Conservation (phyloP, 1,140 invertebrate genomes). For the Drosophila pectinifera region DNA sequence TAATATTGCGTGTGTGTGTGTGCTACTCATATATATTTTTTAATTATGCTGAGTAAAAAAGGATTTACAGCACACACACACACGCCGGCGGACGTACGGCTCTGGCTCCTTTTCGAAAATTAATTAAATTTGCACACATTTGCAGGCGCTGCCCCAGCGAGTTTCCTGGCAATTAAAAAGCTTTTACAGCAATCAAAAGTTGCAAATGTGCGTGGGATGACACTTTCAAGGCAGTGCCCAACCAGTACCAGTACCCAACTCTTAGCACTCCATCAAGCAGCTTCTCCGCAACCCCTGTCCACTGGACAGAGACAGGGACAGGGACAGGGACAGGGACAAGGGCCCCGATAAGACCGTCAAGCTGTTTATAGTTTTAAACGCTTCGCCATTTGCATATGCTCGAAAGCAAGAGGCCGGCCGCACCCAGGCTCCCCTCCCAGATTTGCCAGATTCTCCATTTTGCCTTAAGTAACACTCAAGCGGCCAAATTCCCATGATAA, state of each 20-base stretch:
- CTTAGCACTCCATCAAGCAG: conserved; percentile 11
- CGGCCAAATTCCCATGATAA: conserved; percentile 69
- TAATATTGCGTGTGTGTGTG: conserved; percentile 68
- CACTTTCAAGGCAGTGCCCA: conserved; percentile 28
- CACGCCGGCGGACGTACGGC: conserved; percentile 7
- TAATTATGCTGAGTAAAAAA: conserved; percentile 84
- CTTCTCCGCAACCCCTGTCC: not conserved
- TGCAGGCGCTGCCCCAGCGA: conserved; percentile 49
- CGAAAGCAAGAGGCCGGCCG: too few relatives aligned
- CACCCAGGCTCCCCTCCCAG: not conserved
- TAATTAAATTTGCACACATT: conserved; percentile 84
- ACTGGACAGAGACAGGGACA: not conserved
- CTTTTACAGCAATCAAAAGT: conserved; percentile 79
- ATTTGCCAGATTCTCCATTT: not conserved
- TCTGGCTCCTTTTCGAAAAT: conserved; percentile 69
- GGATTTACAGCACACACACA: conserved; percentile 68
- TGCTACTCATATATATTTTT: conserved; percentile 84
- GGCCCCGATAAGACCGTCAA: conserved; percentile 42
- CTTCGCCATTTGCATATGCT: conserved; percentile 60
- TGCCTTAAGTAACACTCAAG: conserved; percentile 51
- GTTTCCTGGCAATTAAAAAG: conserved; percentile 73
- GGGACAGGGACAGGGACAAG: not conserved
- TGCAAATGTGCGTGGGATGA: conserved; percentile 64
- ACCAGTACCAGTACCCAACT: not conserved
- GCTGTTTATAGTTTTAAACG: conserved; percentile 73